A percentile compares a stretch with the other conserved stretches of the same genome.
Conservation (phyloP, 2,113 vertebrate species). For the Tetrax tetrax region DNA sequence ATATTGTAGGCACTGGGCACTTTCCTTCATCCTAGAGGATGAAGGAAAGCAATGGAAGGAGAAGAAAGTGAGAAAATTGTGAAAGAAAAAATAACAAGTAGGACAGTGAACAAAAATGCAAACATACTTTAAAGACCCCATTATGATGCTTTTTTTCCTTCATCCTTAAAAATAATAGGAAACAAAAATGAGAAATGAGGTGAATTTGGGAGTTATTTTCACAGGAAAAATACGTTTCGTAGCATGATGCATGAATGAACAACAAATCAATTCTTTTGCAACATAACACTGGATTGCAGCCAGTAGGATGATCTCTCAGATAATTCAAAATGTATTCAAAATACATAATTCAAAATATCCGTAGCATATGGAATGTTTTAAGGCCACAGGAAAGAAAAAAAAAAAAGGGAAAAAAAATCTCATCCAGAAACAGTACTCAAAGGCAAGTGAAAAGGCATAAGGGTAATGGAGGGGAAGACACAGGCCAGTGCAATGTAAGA, state of each 20-base stretch:
- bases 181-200: background rate
- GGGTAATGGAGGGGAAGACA: background rate
- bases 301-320: background rate
- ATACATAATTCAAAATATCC: background rate
- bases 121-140: background rate
- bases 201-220: background rate
- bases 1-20: background rate
- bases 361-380: background rate
- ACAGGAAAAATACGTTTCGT: background rate
- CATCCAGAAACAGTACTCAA: background rate
- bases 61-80: background rate
- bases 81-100: background rate
- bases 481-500: background rate
- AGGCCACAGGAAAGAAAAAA: background rate
- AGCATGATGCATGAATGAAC: background rate
- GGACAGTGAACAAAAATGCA: background rate
- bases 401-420: fast-evolving
- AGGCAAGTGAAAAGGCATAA: background rate
- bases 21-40: background rate
- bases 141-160: background rate
- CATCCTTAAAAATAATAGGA: background rate
- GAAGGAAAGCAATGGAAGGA: background rate
- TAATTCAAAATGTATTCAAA: background rate
- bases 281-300: background rate
- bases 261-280: background rate